Evolutionary conservation across 1,140 invertebrate species (phyloP), one percentile per base, ranked within the genome.

Genomic region (Parasteatoda tepidariorum): DNA sequence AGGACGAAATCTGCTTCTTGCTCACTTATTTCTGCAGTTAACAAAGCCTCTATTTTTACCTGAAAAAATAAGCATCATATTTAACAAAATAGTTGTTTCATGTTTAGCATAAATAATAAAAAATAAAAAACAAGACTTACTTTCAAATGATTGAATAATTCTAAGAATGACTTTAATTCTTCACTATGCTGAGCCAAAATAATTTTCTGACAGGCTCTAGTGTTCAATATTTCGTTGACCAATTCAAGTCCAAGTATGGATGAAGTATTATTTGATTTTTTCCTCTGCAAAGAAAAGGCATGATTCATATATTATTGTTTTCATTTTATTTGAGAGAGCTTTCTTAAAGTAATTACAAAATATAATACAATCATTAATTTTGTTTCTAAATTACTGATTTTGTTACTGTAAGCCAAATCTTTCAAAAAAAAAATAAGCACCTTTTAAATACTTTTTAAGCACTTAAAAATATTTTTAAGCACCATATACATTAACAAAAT

Each of bases 161-260:
- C 9, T 22, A 73, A 57, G 2, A 73, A 3, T 57, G 54, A 28
- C 15, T 55, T 55, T 9, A 73, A 33, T n/a, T 18, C 0, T 7
- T 73, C 68, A 24, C 41, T 0, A 73, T 24, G 18, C 22, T n/a
- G 54, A 18, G 0, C 28, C 0, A 73, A 9, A 15, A 73, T 6
- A 18, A 28, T 28, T 18, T 73, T 73, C 28, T 73, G 68, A 18
- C 68, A 73, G 28, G 54, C 33, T 18, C 68, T 38, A 33, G 54
- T 41, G n/a, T 57, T 18, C n/a, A 73, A 26, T 15, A 57, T 15
- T 0, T 28, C 24, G 31, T 18, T 73, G 4, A 73, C 18, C 68
- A 73, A 2, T 3, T 13, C 13, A 15, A 22, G 24, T 30, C 24
- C 68, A 5, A 73, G 13, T 15, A 55, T 30, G 33, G 38, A 48